Base-by-base conservation (phyloP, 2,113 vertebrate species). In the Edolisoma coerulescens region DNA sequence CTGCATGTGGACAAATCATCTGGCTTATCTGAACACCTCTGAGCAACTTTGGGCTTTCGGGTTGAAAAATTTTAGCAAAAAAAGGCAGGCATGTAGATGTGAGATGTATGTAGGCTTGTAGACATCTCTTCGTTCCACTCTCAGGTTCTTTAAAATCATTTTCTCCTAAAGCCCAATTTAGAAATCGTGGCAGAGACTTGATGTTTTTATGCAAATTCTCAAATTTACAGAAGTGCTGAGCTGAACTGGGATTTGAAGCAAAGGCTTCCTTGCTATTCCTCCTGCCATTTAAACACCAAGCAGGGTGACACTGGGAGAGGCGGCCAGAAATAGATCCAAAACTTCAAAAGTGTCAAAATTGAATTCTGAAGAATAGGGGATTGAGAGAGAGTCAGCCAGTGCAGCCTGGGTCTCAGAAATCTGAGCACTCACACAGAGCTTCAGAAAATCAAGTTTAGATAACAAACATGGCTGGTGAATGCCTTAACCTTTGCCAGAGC, bases 211-310 rank as follows among this genome's bases (percentile, higher is more conserved):
- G 89, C 39, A 87, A 87, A 95, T 95, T 82, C 54, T 94, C 60
- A n/a, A 87, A 94, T 93, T 84, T 82, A 89, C 87, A 79, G 70
- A 89, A 94, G 63, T 50, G 63, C 87, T 64, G 93, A 93, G 82
- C 75, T 87, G 77, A 94, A 54, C 39, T 57, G 77, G 49, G 67
- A 84, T 93, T 94, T 85, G 70, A 82, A 83, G 53, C 2, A 45
- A 95, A 84, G 70, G 53, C 27, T 96, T 91, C 82, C 50, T 87
- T 79, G 61, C 78, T 94, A 7, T 94, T 87, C 32, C 74, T 87
- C 74, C 81, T 93, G 91, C 81, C 67, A 35, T 85, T 89, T 76
- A 73, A 94, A 84, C 89, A 69, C 26, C 22, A 60, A 69, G 78
- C 45, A 90, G 74, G 33, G 61, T 50, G 71, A 76, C 41, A 71